These are phyloP conservation scores for Chloroceryle inda DNA, from an alignment of 2,797 vertebrate genomes.

Conservation along the genomic window DNA sequence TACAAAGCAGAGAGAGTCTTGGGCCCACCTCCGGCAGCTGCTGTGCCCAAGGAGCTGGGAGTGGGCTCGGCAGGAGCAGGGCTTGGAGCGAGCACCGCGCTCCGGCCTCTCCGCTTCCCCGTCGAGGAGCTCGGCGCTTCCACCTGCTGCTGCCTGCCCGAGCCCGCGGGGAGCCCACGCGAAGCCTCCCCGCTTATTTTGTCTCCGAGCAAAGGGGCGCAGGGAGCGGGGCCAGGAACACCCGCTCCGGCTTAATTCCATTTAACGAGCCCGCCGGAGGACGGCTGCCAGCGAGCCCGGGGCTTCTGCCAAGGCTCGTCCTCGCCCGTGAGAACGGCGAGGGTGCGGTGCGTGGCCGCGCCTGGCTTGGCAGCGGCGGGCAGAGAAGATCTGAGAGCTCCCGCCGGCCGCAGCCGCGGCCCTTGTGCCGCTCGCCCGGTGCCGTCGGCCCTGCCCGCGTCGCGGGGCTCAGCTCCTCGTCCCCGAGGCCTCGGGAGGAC, in stretches of 20 bases:
- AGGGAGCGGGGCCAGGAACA: background rate
- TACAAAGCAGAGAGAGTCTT: background rate
- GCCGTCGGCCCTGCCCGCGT: background rate
- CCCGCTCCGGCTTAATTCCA: background rate
- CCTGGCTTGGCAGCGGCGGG: background rate
- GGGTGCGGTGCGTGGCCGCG: background rate
- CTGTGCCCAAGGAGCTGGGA: accelerated
- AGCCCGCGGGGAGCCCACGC: constrained; percentile 38
- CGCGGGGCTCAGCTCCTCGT: accelerated
- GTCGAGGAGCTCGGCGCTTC: background rate
- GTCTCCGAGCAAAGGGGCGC: background rate
- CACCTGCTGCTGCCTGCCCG: constrained; percentile 57
- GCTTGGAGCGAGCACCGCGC: background rate
- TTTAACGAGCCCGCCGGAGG: background rate
- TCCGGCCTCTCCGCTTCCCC: background rate
- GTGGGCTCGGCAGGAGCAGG: background rate
- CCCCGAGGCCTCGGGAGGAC: background rate
- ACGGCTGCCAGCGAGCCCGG: background rate
- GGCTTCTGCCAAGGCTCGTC: background rate
- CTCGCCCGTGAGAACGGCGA: constrained; percentile 35
- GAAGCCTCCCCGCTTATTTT: constrained; percentile 19
- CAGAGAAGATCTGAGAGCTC: background rate
- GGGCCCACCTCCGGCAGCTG: background rate
- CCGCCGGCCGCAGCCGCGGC: too few species aligned
- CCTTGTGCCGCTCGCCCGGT: background rate